Evolutionary conservation across 2,888 invertebrate genomes (phyloP).

Genomic region (Tromatobia lineatoria): DNA sequence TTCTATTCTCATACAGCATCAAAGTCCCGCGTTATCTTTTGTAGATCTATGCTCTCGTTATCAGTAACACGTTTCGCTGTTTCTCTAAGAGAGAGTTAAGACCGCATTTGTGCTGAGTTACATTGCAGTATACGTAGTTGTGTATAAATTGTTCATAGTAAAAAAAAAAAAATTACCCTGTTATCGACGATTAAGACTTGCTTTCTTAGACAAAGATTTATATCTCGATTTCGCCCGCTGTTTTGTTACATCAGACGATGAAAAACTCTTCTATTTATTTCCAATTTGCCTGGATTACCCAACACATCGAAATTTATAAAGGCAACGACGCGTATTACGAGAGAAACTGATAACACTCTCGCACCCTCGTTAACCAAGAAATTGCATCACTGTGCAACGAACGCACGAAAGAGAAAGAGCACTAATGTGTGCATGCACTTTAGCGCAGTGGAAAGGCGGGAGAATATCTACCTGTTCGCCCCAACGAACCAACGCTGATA

Average conservation of each 20-base stretch:
- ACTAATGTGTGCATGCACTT: conserved; percentile 22
- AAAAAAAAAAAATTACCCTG: neutral
- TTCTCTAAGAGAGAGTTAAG: conserved; percentile 13
- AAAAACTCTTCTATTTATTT: conserved; percentile 22
- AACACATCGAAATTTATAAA: conserved; percentile 5
- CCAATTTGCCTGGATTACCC: neutral
- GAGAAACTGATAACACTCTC: conserved; percentile 22
- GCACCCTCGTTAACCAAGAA: conserved; percentile 14
- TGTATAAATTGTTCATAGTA: neutral
- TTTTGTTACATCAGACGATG: conserved; percentile 25
- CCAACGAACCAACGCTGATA: conserved; percentile 11
- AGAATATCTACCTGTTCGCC: conserved; percentile 21
- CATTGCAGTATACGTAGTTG: neutral
- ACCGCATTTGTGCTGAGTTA: neutral
- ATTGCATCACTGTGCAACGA: conserved; percentile 47
- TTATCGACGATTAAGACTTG: conserved; percentile 31
- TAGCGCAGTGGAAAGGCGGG: conserved; percentile 20
- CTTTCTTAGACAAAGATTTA: conserved; percentile 37
- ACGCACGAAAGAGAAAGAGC: conserved; percentile 22
- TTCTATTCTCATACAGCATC: neutral
- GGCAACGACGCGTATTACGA: neutral
- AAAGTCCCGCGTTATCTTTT: neutral
- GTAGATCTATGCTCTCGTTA: conserved; percentile 6
- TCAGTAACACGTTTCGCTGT: neutral
- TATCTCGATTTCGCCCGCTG: conserved; percentile 13